A percentile compares a stretch with the other conserved stretches of the same genome.
Evolutionary conservation across 1,140 invertebrate genomes (phyloP).

Genomic region (Hycleus cichorii): DNA sequence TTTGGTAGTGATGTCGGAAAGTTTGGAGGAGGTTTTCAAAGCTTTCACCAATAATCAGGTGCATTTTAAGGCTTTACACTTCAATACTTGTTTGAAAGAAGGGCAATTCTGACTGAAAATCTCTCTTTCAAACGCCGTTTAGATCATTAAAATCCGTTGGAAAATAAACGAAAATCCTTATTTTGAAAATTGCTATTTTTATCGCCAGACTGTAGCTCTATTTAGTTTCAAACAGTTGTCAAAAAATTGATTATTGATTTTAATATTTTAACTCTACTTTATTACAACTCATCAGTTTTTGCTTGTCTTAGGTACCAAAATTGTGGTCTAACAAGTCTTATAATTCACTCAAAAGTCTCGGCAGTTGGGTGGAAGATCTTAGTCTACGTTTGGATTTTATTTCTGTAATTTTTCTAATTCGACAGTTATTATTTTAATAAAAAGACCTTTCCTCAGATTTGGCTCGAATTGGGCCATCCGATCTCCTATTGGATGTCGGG

Average conservation of each 20-base stretch:
- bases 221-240: no score
- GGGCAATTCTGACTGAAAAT: no score
- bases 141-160: no score
- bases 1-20: slow-evolving; percentile 82
- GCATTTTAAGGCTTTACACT: slow-evolving; percentile 27
- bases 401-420: slow-evolving; percentile 12
- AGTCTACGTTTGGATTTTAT: slow-evolving; percentile 72
- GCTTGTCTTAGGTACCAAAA: slow-evolving; percentile 54
- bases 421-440: not conserved
- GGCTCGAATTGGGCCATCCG: slow-evolving; percentile 63
- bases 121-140: no score
- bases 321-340: slow-evolving; percentile 78
- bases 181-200: no score
- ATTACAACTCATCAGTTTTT: no score
- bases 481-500: slow-evolving; percentile 84
- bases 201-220: no score
- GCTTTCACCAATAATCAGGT: slow-evolving; percentile 67
- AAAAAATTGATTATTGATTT: no score
- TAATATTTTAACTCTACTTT: no score
- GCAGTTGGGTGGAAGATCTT: slow-evolving; percentile 76
- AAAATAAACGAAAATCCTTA: no score
- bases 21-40: slow-evolving; percentile 70
- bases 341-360: slow-evolving; percentile 76
- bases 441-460: slow-evolving; percentile 46
- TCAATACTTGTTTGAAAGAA: no score